Evolutionary conservation across 2,797 vertebrate species (phyloP).

Genomic region (Dermochelys coriacea): DNA sequence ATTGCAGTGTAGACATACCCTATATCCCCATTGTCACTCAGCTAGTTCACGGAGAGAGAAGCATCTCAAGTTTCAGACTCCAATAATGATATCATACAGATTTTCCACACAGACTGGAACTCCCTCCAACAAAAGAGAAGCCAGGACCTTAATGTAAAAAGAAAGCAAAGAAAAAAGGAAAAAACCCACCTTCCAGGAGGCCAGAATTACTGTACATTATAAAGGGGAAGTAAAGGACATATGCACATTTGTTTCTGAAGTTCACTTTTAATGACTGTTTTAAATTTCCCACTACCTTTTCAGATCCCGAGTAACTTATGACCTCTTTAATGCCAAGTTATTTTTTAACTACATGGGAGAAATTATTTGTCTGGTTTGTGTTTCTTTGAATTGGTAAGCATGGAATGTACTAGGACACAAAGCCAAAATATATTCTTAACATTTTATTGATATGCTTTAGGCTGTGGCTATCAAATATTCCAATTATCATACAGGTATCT

Average conservation of each 20-base stretch:
- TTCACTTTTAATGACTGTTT: background rate
- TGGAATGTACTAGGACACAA: slow-evolving; percentile 47
- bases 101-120: slow-evolving; percentile 21
- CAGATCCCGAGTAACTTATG: background rate
- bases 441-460: slow-evolving; percentile 32
- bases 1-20: background rate
- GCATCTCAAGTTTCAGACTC: background rate
- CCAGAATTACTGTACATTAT: background rate
- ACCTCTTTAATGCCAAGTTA: slow-evolving; percentile 9
- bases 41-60: background rate
- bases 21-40: background rate
- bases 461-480: background rate
- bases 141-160: background rate
- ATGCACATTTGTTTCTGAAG: background rate
- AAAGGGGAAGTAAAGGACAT: background rate
- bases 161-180: background rate
- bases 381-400: slow-evolving; percentile 52
- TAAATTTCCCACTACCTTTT: background rate
- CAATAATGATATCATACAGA: background rate
- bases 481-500: background rate
- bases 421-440: slow-evolving; percentile 38
- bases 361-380: background rate
- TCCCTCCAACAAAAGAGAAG: background rate
- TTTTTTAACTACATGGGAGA: background rate
- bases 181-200: background rate